phyloP scores from a whole-genome alignment of 2,888 invertebrate species.

The Limenitis camilla region DNA sequence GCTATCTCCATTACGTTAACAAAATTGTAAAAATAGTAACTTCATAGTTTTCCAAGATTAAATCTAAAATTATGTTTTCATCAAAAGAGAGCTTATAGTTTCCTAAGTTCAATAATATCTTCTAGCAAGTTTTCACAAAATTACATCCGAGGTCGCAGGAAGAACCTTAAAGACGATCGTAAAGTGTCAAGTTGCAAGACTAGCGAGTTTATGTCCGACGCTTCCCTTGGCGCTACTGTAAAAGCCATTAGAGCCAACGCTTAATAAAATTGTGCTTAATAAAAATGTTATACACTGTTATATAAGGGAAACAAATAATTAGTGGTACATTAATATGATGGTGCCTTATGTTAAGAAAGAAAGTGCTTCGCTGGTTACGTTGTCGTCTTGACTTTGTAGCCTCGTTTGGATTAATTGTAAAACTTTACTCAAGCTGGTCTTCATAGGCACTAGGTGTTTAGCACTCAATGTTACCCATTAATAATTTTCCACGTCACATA shows the following conservation, averaged over 20 bases:
- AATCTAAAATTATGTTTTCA: background rate
- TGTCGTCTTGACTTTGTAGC: too few relatives aligned
- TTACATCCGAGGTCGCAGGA: conserved; percentile 5
- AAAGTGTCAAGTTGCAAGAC: conserved; percentile 20
- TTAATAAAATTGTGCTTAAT: conserved; percentile 20
- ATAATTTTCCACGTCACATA: too few relatives aligned
- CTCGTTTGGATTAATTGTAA: too few relatives aligned
- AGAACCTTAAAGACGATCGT: conserved; percentile 18
- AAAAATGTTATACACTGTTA: conserved; percentile 12
- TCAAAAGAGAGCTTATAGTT: background rate
- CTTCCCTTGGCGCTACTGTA: conserved; percentile 15
- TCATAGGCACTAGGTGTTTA: too few relatives aligned
- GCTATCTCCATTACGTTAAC: too few relatives aligned
- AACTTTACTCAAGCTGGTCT: too few relatives aligned
- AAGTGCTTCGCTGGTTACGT: too few relatives aligned
- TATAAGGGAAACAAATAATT: conserved; percentile 2
- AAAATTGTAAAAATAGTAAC: too few relatives aligned
- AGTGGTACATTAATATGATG: background rate
- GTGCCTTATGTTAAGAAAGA: too few relatives aligned
- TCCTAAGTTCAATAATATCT: background rate
- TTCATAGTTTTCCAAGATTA: background rate
- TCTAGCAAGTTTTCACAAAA: conserved; percentile 6
- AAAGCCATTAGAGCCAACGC: conserved; percentile 18
- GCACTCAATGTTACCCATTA: too few relatives aligned
- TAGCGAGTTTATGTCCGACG: conserved; percentile 15